Percentiles rank a stretch among this genome's conserved stretches.
Conservation (phyloP, 2,888 invertebrate genomes). For the Brachynemurus nebulosus region DNA sequence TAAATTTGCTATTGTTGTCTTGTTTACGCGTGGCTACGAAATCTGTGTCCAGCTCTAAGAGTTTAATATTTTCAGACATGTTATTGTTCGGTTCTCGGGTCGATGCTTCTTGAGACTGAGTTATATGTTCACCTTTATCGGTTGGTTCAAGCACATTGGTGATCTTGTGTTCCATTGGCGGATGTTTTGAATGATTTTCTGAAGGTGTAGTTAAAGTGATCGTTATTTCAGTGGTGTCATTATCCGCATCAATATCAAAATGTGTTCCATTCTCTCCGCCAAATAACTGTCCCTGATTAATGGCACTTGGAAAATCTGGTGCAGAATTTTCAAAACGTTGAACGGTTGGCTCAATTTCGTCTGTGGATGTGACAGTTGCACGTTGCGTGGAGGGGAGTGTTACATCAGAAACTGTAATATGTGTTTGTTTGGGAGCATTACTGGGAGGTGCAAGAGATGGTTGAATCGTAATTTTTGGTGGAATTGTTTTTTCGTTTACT, state of each 20-base stretch:
- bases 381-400: not conserved
- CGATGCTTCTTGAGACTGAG: not conserved
- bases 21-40: not conserved
- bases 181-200: not conserved
- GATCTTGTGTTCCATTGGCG: not conserved
- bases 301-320: conserved; percentile 4
- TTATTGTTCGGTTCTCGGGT: not conserved
- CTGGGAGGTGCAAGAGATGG: too few relatives aligned
- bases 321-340: conserved; percentile 4
- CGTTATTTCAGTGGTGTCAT: not conserved
- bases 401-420: not conserved
- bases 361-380: not conserved
- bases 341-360: not conserved
- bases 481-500: not conserved
- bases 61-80: conserved; percentile 7
- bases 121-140: not conserved
- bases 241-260: conserved; percentile 5
- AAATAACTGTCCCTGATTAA: conserved; percentile 31
- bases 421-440: too few relatives aligned
- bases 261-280: conserved; percentile 7
- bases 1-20: conserved; percentile 5
- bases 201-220: not conserved
- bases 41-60: conserved; percentile 5
- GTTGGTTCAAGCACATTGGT: not conserved
- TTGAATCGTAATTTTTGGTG: not conserved